phyloP scores from a whole-genome alignment of 2,113 vertebrate species.

The Rutilus rutilus region DNA sequence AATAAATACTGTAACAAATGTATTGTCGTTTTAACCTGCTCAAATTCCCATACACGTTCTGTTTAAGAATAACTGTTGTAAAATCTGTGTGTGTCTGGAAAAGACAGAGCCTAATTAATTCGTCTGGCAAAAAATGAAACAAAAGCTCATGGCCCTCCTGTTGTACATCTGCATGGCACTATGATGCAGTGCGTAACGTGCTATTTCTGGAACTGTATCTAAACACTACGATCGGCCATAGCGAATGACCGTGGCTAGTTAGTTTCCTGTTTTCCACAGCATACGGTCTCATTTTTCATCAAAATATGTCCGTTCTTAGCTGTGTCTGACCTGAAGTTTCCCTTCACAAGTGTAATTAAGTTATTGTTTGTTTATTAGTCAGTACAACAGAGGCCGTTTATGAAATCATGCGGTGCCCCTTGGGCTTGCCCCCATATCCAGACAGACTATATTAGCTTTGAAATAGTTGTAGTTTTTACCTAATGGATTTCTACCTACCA shows the following conservation, averaged over 20 bases:
- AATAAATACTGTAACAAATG: no score
- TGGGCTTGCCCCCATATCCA: background rate
- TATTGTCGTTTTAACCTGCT: background rate
- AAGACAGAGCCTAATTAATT: background rate
- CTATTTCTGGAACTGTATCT: slow-evolving; percentile 16
- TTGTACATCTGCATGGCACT: background rate
- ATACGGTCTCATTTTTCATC: slow-evolving; percentile 23
- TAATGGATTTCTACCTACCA: background rate
- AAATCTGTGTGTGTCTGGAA: background rate
- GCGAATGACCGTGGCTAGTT: slow-evolving; percentile 3
- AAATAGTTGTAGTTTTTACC: slow-evolving; percentile 13
- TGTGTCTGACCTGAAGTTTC: background rate
- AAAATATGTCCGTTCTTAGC: slow-evolving; percentile 1
- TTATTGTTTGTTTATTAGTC: slow-evolving; percentile 9
- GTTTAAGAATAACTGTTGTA: background rate
- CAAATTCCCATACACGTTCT: background rate
- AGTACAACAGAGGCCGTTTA: background rate
- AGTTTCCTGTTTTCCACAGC: slow-evolving; percentile 32
- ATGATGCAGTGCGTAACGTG: background rate
- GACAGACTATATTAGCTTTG: background rate
- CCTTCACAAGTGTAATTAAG: background rate
- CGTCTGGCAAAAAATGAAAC: background rate
- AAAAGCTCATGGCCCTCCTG: background rate
- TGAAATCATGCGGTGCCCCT: background rate
- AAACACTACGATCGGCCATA: slow-evolving; percentile 25